Evolutionary conservation across 2,888 invertebrate genomes (phyloP), one percentile per base, ranked within the genome.

Genomic region (Mesorhabditis spiculigera): DNA sequence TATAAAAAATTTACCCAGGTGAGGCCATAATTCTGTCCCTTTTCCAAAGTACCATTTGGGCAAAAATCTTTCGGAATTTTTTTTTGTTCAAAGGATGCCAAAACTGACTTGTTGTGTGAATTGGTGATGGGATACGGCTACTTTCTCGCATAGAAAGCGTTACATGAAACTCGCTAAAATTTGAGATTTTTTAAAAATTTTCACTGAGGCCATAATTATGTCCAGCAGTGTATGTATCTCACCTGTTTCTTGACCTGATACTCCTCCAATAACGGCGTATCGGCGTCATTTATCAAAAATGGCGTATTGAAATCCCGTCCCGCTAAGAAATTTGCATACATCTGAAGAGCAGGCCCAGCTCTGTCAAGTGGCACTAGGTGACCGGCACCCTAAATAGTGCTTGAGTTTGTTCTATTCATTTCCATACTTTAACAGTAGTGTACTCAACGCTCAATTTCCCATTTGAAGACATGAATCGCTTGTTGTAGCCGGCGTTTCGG

Each of bases 401-500:
- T n/a, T 13, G n/a, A 50, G 58, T 50, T 50, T 50, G n/a, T 50
- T 50, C n/a, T 50, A 50, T 13, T 13, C 58, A 50, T 50, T 28
- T n/a, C 58, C 58, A 50, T 50, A 50, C 58, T n/a, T 50, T 50
- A 13, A 50, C 58, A 50, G 58, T 50, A 50, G 58, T n/a, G n/a
- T 50, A 50, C n/a, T 50, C 58, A 13, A 50, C 58, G n/a, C 10
- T 50, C 8, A 50, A 13, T n/a, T 50, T 50, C 45, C 41, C 8
- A 45, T 4, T 28, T 8, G 42, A 10, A 5, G 42, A 45, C 41
- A 42, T 50, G 50, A 68, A 68, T 4, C 44, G 63, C 42, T 68
- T 63, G 16, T 5, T 10, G 45, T 63, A 68, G 5, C 68, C 68
- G 5, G 45, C 68, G 13, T 43, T 63, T 10, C 63, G 68, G 4